Percentiles rank a stretch among this genome's conserved stretches.
phyloP scores from a whole-genome alignment of 30 jellyfish, hydroid and myxozoan genomes.

The Morbakka virulenta region DNA sequence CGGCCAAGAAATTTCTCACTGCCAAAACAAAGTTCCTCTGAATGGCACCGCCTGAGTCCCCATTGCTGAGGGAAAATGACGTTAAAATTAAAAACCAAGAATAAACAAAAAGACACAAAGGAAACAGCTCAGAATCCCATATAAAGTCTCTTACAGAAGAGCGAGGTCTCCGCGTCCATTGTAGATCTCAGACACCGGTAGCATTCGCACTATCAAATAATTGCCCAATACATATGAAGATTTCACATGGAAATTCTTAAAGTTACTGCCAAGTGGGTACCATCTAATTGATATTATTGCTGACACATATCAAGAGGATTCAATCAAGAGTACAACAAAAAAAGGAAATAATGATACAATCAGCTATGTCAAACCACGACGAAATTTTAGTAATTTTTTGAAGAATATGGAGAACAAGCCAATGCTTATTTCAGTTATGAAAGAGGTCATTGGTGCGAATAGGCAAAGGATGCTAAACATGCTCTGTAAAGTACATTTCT shows the following conservation, averaged over 20 bases:
- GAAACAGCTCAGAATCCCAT: neutral
- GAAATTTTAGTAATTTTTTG: neutral
- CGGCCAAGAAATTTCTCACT: too few species aligned
- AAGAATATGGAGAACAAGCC: conserved; percentile 1
- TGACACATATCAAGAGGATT: conserved; percentile 17
- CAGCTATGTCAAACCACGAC: too few species aligned
- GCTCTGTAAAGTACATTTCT: too few species aligned
- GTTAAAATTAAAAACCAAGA: neutral
- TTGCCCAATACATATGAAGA: conserved; percentile 28
- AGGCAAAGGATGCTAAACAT: too few species aligned
- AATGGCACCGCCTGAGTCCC: too few species aligned
- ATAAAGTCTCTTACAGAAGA: neutral
- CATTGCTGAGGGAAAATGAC: too few species aligned
- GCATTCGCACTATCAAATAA: neutral
- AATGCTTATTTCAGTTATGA: too few species aligned
- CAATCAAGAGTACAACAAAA: conserved; percentile 15
- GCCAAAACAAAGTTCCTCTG: too few species aligned
- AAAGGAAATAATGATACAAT: too few species aligned
- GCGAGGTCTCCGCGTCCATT: neutral
- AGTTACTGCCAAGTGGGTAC: conserved; percentile 7
- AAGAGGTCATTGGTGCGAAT: too few species aligned
- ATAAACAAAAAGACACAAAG: conserved; percentile 1
- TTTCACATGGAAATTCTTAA: conserved; percentile 1
- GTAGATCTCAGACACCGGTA: conserved; percentile 11
- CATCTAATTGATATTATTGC: conserved; percentile 42